phyloP scores from a whole-genome alignment of 2,888 invertebrate genomes.

The Eilema depressum region DNA sequence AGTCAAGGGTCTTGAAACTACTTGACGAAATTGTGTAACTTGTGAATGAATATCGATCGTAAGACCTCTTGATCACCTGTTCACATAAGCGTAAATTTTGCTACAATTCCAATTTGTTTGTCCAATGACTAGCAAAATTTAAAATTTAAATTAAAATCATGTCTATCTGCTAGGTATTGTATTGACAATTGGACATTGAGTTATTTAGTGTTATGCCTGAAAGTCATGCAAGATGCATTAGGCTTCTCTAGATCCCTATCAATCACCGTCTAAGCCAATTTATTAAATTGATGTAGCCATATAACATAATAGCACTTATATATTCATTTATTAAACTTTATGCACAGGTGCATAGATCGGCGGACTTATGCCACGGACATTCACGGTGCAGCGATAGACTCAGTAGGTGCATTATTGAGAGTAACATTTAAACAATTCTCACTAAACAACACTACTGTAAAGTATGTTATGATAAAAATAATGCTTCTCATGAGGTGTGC shows the following conservation, averaged over 20 bases:
- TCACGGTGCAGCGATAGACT: no score
- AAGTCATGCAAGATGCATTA: slow-evolving; percentile 5
- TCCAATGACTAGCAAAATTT: background rate
- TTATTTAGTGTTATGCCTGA: background rate
- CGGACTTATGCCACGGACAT: no score
- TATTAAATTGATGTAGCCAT: slow-evolving; percentile 19
- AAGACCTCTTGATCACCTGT: no score
- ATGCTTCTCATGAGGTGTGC: no score
- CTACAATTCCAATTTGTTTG: background rate
- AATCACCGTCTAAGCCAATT: slow-evolving; percentile 17
- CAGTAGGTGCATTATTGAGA: no score
- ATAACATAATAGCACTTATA: slow-evolving; percentile 7
- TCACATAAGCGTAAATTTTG: background rate
- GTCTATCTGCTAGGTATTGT: background rate
- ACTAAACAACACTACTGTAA: background rate
- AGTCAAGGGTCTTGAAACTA: no score
- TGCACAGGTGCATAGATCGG: background rate
- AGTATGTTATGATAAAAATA: no score
- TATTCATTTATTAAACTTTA: slow-evolving; percentile 21
- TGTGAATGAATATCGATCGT: no score
- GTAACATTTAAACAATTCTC: no score
- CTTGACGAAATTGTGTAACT: no score
- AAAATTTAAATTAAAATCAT: background rate
- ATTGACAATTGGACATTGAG: background rate
- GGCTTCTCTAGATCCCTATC: background rate